Evolutionary conservation across 2,797 vertebrate genomes (phyloP).

Genomic region (Argya squamiceps): DNA sequence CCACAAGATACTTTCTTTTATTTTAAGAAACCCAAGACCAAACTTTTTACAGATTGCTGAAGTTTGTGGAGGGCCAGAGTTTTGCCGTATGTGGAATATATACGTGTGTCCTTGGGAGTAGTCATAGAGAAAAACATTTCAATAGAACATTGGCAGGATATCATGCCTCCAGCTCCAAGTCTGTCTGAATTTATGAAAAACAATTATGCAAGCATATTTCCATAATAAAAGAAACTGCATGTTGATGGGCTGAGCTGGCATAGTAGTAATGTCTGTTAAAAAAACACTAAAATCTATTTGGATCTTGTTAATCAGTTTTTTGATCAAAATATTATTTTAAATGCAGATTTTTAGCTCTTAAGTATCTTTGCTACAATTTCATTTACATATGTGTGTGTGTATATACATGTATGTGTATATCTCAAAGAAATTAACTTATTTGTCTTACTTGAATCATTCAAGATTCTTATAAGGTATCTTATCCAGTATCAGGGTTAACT

Average conservation of each 20-base stretch:
- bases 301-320: background rate
- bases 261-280: background rate
- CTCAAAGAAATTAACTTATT: background rate
- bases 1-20: background rate
- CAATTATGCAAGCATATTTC: conserved; percentile 71
- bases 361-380: background rate
- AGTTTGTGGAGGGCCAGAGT: conserved; percentile 45
- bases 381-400: rapidly evolving
- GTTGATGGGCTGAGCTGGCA: conserved; percentile 41
- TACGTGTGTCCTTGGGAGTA: conserved; percentile 70
- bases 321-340: background rate
- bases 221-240: conserved; percentile 43
- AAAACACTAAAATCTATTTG: background rate
- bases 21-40: background rate
- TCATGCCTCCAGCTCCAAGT: conserved; percentile 62
- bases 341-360: background rate
- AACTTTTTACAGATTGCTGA: conserved; percentile 7
- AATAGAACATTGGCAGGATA: conserved; percentile 73
- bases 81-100: conserved; percentile 15
- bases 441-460: background rate
- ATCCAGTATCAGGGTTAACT: background rate
- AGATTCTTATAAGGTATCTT: background rate
- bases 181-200: conserved; percentile 71
- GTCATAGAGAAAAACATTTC: conserved; percentile 67
- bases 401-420: background rate